Percentiles rank a stretch among this genome's conserved stretches.
Evolutionary conservation across 92 coral and sea anemone species (phyloP).

Genomic region (Nematostella vectensis): DNA sequence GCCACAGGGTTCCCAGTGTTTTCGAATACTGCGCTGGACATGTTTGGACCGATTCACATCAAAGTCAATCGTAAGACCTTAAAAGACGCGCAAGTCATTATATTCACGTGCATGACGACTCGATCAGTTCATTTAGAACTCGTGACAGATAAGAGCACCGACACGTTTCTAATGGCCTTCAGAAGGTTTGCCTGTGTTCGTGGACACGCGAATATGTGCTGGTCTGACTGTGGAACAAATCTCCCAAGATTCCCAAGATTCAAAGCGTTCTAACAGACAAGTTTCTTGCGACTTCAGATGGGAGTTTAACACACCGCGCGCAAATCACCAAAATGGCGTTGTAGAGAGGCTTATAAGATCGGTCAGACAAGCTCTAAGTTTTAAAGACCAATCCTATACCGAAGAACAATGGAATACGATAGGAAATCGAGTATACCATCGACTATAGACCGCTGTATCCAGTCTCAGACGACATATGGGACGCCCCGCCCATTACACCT

Average conservation of each 20-base stretch:
- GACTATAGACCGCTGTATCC: too few relatives aligned
- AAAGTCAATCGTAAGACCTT: constrained; percentile 11
- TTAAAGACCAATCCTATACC: too few relatives aligned
- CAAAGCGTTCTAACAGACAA: constrained; percentile 13
- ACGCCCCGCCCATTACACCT: too few relatives aligned
- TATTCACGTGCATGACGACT: constrained; percentile 11
- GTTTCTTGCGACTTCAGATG: constrained; percentile 6
- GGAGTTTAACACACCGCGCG: background rate
- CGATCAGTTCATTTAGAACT: constrained; percentile 16
- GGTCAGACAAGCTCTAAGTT: too few relatives aligned
- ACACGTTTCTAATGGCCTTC: constrained; percentile 11
- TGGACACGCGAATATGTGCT: constrained; percentile 18
- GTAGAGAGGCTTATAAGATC: constrained; percentile 1
- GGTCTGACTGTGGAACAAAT: constrained; percentile 35
- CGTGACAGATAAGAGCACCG: constrained; percentile 11
- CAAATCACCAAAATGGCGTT: constrained; percentile 7
- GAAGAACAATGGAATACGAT: too few relatives aligned
- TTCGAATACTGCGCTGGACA: constrained; percentile 21
- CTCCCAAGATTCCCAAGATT: constrained; percentile 12
- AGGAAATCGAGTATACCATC: too few relatives aligned
- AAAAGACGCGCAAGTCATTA: constrained; percentile 15
- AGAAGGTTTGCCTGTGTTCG: constrained; percentile 18
- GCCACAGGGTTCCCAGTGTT: constrained; percentile 16
- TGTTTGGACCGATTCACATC: constrained; percentile 23
- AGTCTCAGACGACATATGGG: too few relatives aligned